These are phyloP conservation scores for Nothoprocta perdicaria DNA, from an alignment of 2,113 vertebrate genomes.

Conservation along the genomic window DNA sequence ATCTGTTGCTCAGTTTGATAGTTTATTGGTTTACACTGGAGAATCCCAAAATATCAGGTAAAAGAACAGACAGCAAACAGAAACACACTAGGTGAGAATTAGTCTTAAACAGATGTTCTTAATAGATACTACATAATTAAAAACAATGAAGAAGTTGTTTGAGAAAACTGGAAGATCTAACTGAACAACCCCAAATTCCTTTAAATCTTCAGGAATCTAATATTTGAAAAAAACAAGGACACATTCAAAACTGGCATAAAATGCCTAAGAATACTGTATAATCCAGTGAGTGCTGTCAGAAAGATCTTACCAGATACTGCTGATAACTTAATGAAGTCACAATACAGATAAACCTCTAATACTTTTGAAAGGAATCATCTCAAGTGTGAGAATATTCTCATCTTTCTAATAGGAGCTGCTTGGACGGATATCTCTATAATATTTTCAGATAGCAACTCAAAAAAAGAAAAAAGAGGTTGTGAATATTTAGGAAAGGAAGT, in stretches of 20 bases:
- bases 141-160: neutral
- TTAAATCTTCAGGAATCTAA: neutral
- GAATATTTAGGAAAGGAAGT: neutral
- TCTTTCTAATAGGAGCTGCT: neutral
- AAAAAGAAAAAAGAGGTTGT: neutral
- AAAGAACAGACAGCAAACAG: neutral
- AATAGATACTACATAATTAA: neutral
- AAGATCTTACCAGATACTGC: neutral
- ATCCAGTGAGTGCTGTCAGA: neutral
- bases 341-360: neutral
- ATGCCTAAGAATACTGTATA: neutral
- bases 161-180: neutral
- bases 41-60: neutral
- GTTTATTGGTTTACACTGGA: neutral
- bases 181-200: neutral
- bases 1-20: neutral
- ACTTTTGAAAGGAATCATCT: neutral
- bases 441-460: neutral
- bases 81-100: neutral
- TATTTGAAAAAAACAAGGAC: neutral
- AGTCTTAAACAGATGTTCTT: neutral
- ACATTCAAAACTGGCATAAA: neutral
- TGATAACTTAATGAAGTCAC: neutral
- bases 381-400: neutral
- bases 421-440: neutral